phyloP scores from a whole-genome alignment of 1,140 invertebrate species.

The Wasmannia auropunctata region DNA sequence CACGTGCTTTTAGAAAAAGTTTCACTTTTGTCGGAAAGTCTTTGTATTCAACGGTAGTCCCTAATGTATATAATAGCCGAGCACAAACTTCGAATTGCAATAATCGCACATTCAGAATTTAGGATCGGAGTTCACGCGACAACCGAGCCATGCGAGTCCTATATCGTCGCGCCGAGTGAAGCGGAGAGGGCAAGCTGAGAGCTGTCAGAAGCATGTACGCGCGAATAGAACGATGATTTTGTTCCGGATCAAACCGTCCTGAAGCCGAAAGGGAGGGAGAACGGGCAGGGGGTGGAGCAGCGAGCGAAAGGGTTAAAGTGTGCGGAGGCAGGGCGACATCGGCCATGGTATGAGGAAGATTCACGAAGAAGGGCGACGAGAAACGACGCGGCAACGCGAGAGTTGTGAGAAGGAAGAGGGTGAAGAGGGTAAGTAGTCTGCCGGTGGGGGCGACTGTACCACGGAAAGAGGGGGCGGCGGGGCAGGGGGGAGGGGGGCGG shows the following conservation, averaged over 20 bases:
- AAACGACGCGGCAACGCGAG: conserved; percentile 47
- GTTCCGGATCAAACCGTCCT: conserved; percentile 74
- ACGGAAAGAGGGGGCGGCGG: conserved; percentile 33
- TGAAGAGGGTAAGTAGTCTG: conserved; percentile 55
- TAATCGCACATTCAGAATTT: conserved; percentile 34
- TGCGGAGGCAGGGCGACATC: conserved; percentile 45
- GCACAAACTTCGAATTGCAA: background rate
- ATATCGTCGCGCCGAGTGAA: conserved; percentile 26
- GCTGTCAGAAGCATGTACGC: conserved; percentile 68
- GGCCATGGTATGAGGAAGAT: conserved; percentile 68
- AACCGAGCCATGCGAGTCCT: conserved; percentile 28
- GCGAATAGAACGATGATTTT: conserved; percentile 74
- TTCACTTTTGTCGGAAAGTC: background rate
- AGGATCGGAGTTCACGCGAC: conserved; percentile 29
- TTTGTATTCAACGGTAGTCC: background rate
- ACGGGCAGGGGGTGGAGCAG: background rate
- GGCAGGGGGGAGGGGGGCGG: too few relatives aligned
- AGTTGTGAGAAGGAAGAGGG: conserved; percentile 62
- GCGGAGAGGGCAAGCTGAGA: conserved; percentile 51
- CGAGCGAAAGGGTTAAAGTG: conserved; percentile 69
- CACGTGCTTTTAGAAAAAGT: background rate
- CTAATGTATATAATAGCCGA: background rate
- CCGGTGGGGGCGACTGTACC: conserved; percentile 62
- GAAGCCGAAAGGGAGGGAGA: background rate
- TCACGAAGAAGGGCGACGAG: conserved; percentile 70